Conservation (phyloP, 2,797 vertebrate genomes). For the Phoeniculus purpureus region DNA sequence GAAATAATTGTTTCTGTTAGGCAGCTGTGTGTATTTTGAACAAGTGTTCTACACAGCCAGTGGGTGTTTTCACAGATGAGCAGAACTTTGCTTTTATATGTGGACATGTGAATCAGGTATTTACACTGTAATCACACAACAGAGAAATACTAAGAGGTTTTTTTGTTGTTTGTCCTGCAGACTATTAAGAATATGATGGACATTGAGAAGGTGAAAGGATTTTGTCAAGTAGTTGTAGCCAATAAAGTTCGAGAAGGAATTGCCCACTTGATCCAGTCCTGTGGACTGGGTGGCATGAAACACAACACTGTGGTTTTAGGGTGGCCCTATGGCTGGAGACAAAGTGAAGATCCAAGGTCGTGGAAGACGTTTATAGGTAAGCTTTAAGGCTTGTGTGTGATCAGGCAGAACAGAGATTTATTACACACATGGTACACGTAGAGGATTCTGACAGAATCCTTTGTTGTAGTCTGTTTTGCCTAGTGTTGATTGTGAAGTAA, state of each 20-base stretch:
- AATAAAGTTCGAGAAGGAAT: conserved; percentile 93
- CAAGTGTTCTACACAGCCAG: not conserved
- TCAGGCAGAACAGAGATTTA: not conserved
- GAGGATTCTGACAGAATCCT: not conserved
- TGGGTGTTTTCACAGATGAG: not conserved
- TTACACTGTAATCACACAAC: not conserved
- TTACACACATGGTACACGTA: not conserved
- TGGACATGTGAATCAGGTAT: not conserved
- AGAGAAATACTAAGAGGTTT: not conserved
- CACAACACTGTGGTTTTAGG: conserved; percentile 98
- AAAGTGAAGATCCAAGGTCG: conserved; percentile 95
- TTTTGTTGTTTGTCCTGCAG: conserved; percentile 75
- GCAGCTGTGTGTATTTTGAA: not conserved
- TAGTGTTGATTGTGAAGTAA: not conserved
- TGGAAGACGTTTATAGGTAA: conserved; percentile 99
- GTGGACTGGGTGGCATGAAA: conserved; percentile 96
- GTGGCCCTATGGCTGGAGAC: conserved; percentile 98
- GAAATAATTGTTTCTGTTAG: not conserved
- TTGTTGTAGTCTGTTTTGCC: not conserved
- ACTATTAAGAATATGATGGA: conserved; percentile 99
- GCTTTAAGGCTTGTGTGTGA: not conserved
- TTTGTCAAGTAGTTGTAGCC: conserved; percentile 95
- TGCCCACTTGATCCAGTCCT: conserved; percentile 95
- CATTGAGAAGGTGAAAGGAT: conserved; percentile 96
- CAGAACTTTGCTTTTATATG: not conserved